These are phyloP conservation scores for Sminthurides bifidus DNA, from an alignment of 1,140 invertebrate genomes.

Conservation along the genomic window DNA sequence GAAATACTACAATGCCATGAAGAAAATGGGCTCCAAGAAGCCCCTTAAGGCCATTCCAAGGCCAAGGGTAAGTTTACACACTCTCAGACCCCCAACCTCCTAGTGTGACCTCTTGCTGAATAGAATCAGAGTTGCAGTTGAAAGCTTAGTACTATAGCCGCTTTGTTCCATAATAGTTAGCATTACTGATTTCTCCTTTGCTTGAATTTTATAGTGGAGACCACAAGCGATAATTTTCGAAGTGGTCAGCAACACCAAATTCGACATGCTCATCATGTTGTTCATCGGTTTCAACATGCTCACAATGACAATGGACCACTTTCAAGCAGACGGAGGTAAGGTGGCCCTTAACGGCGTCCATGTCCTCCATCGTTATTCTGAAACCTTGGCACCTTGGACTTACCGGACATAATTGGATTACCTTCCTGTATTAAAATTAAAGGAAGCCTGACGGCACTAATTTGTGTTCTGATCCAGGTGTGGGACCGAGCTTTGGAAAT, in stretches of 20 bases:
- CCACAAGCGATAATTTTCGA: conserved; percentile 93
- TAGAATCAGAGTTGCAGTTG: too few species aligned
- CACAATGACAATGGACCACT: conserved; percentile 95
- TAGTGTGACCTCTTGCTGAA: too few species aligned
- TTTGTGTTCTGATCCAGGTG: conserved; percentile 34
- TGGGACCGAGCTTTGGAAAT: conserved; percentile 74
- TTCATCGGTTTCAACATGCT: conserved; percentile 98
- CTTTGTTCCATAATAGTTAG: too few species aligned
- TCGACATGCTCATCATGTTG: conserved; percentile 99
- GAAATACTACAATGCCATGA: conserved; percentile 99
- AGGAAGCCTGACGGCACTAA: neutral
- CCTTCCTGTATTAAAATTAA: too few species aligned
- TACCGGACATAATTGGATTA: too few species aligned
- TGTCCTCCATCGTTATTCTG: neutral
- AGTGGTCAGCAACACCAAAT: conserved; percentile 94
- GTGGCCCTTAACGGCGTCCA: neutral
- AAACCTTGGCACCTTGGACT: neutral
- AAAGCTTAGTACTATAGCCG: too few species aligned
- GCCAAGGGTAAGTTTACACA: conserved; percentile 75
- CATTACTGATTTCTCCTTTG: too few species aligned
- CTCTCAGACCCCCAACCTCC: too few species aligned
- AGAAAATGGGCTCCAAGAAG: conserved; percentile 97
- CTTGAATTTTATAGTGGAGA: conserved; percentile 60
- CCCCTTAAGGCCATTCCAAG: conserved; percentile 94
- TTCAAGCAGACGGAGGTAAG: conserved; percentile 60